Base-by-base conservation (phyloP, 2,797 vertebrate species). In the Lutjanus campechanus region DNA sequence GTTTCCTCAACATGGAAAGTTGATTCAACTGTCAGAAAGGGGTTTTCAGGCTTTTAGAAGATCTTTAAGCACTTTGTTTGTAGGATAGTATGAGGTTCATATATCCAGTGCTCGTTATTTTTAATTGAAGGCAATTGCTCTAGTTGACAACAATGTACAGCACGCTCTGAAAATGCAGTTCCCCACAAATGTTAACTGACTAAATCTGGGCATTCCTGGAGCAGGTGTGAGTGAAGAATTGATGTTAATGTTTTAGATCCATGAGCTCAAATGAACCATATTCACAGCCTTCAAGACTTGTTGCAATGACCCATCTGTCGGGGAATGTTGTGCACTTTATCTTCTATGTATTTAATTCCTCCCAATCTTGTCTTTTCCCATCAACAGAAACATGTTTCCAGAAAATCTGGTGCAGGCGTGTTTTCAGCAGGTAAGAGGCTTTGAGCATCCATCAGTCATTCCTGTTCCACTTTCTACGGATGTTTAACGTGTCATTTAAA, bases 401-500 rank as follows among this genome's bases (percentile, higher is more conserved):
- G 98, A 99, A 92, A 99, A 99, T 81, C 95, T 99, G 76, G 95
- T 99, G 49, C 98, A 99, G 89, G 98, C 98, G 85, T 99, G 98
- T 95, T 99, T 99, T 89, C 97, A 99, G 84, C 98, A 99, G 96
- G 98, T 99, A 94, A 91, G 83, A 84, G 0, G n/a, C 15, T 40
- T 53, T 73, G 13, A 29, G 29, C 43, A 22, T 66, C 8, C 1
- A n/a, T 53, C 16, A 4, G 16, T 55, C 5, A 25, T 65, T 62
- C 43, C 11, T 64, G 2, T 43, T 54, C n/a, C 20, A 36, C 15
- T 29, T 17, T 56, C 22, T 19, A 3, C 36, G 1, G 1, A 7
- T 40, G 29, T 46, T 65, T 51, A 0, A 46, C 25, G 4, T 22
- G 25, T 62, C 11, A 53, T 53, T 65, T 20, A 56, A 49, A 29